Conservation (phyloP, 2,797 vertebrate species). For the Decapterus maruadsi region DNA sequence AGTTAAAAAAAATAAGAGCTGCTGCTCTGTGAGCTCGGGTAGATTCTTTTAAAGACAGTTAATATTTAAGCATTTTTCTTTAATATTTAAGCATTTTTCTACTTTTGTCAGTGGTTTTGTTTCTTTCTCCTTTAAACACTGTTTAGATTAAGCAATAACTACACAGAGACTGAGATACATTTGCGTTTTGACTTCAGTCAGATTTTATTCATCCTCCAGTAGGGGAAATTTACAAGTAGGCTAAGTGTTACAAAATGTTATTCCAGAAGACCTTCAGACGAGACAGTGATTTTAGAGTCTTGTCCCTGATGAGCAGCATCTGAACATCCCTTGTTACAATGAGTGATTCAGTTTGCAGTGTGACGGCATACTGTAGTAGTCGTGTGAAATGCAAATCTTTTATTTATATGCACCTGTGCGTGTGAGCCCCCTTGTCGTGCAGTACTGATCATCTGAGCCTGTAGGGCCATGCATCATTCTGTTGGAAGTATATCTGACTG, state of each 20-base stretch:
- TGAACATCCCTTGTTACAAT: slow-evolving; percentile 7
- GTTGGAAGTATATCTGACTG: slow-evolving; percentile 26
- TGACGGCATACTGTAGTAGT: slow-evolving; percentile 6
- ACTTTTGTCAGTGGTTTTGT: too few species aligned
- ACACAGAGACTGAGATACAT: not conserved
- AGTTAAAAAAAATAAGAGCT: too few species aligned
- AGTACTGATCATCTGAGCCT: slow-evolving; percentile 17
- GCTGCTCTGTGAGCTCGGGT: too few species aligned
- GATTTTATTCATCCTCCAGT: too few species aligned
- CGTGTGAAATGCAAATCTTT: slow-evolving; percentile 24
- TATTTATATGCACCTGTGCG: slow-evolving; percentile 33
- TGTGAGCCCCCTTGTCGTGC: slow-evolving; percentile 9
- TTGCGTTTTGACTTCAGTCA: not conserved
- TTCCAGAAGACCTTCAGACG: not conserved
- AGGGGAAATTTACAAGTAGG: too few species aligned
- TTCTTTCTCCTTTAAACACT: too few species aligned
- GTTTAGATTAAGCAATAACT: too few species aligned
- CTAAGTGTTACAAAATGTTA: not conserved
- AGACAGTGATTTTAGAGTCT: not conserved
- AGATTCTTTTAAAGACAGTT: too few species aligned
- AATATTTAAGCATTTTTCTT: too few species aligned
- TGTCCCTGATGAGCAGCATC: not conserved
- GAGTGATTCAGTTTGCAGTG: slow-evolving; percentile 12
- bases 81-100: too few species aligned
- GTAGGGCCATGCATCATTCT: slow-evolving; percentile 22